Evolutionary conservation across 2,888 invertebrate species (phyloP), one percentile per base, ranked within the genome.

Genomic region (Drosophila quinaria): DNA sequence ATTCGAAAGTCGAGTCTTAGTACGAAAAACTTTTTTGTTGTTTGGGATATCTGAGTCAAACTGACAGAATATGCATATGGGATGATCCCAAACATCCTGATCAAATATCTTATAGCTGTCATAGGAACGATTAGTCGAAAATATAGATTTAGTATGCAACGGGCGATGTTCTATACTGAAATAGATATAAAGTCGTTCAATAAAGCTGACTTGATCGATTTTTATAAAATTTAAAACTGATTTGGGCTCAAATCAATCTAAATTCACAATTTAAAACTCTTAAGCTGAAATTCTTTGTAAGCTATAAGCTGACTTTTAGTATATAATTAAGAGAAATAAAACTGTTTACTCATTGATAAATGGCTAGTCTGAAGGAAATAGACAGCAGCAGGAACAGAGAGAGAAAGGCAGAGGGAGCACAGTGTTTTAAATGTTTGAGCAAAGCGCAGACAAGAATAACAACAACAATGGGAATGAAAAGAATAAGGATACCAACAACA

Each of bases 321-420:
- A 50, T 13, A 56, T 80, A 77, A 80, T 63, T 39, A 47, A 51
- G 56, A 50, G 44, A 60, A 61, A 50, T 60, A 67, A 76, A 71
- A 74, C 64, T 41, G 52, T 75, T 65, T 50, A 74, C 83, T 68
- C 66, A 70, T 66, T 82, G 74, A 74, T 88, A 86, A 87, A 86
- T 87, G 66, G 46, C 54, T 22, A 47, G 67, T 47, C 52, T 49
- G 46, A 50, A 29, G 29, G 19, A 17, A n/a, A 61, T 35, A 35
- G 19, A 19, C 25, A 42, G 65, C 29, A 11, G 25, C 41, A 46
- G 59, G 17, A 8, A 50, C 37, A 49, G 47, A 70, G 15, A 39
- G 19, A 33, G 39, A n/a, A 49, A 35, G 64, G 37, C 37, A 56
- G 61, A 78, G 31, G n/a, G n/a, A 25, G 29, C 13, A 9, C 35